Conservation (phyloP, 2,113 vertebrate genomes). For the human region GRCh38 chr7:96175501-96176000, state of each 20-base stretch:
- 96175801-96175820: neutral
- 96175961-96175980: neutral
- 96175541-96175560: neutral
- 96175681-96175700: neutral
- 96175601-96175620: neutral
- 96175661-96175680: neutral
- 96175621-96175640: neutral
- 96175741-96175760: neutral
- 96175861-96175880: conserved; percentile 25
- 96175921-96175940: neutral
- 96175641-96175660: neutral
- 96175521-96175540: neutral
- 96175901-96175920: neutral
- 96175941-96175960: neutral
- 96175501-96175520: neutral
- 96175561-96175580: neutral
- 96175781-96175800: neutral
- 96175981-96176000: neutral
- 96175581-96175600: neutral
- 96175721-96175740: neutral
- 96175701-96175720: neutral
- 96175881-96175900: neutral
- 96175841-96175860: neutral
- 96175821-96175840: neutral
- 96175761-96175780: neutral